These are phyloP conservation scores for Colletes latitarsis DNA, from an alignment of 1,140 invertebrate species.

Conservation along the genomic window DNA sequence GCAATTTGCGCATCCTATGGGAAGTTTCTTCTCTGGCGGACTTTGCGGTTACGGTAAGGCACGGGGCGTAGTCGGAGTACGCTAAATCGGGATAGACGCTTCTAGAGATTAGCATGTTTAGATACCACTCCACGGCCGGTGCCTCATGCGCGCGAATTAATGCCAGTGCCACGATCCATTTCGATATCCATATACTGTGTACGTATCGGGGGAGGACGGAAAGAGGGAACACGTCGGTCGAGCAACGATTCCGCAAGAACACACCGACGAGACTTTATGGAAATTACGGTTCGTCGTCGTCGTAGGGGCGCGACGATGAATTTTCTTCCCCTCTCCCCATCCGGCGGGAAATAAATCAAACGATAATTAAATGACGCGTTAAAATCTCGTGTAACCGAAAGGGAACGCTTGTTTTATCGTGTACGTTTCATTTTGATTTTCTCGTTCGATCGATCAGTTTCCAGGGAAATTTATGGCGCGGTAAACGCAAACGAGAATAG, in stretches of 20 bases:
- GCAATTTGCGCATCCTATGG: slow-evolving; percentile 51
- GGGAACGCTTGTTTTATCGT: neutral
- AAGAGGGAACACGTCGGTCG: neutral
- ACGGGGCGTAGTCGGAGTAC: slow-evolving; percentile 41
- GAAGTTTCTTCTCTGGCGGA: slow-evolving; percentile 53
- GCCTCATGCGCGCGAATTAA: slow-evolving; percentile 59
- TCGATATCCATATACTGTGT: slow-evolving; percentile 29
- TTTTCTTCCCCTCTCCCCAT: neutral
- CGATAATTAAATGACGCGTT: neutral
- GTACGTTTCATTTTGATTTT: slow-evolving; percentile 41
- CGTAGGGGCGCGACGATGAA: neutral
- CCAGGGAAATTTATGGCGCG: slow-evolving; percentile 31
- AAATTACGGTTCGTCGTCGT: slow-evolving; percentile 1
- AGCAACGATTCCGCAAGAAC: neutral
- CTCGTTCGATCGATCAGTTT: slow-evolving; percentile 35
- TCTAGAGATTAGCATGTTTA: slow-evolving; percentile 68
- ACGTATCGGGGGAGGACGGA: too few relatives aligned
- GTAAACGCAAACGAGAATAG: slow-evolving; percentile 49
- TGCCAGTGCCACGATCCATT: slow-evolving; percentile 52
- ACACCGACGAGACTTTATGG: slow-evolving; percentile 26
- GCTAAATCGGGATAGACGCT: slow-evolving; percentile 47
- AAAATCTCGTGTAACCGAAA: neutral
- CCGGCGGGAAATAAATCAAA: neutral
- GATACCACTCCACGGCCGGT: slow-evolving; percentile 59
- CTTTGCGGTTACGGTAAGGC: slow-evolving; percentile 47